A percentile compares a stretch with the other conserved stretches of the same genome.
Evolutionary conservation across 2,888 invertebrate species (phyloP).

Genomic region (Drosophila cognata): DNA sequence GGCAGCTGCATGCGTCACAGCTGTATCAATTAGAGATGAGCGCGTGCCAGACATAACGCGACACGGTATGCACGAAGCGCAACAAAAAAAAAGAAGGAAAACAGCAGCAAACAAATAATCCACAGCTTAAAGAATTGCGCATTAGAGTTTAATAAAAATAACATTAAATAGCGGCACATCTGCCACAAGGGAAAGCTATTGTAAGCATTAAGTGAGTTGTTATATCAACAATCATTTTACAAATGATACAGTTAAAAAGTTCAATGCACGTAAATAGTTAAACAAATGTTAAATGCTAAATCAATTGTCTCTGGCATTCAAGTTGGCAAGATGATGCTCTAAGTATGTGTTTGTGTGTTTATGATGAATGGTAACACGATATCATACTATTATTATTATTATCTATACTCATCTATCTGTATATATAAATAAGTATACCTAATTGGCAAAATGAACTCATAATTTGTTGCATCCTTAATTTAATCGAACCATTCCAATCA

Average conservation of each 20-base stretch:
- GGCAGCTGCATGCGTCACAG: slow-evolving; percentile 25
- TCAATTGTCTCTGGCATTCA: neutral
- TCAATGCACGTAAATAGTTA: neutral
- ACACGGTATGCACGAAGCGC: slow-evolving; percentile 4
- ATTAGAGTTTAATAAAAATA: neutral
- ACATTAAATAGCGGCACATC: neutral
- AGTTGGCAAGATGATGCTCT: neutral
- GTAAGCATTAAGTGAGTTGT: slow-evolving; percentile 6
- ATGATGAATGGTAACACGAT: neutral
- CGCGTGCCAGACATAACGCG: slow-evolving; percentile 4
- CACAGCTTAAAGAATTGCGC: neutral
- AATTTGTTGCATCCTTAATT: neutral
- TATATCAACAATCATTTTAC: neutral
- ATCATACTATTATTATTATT: neutral
- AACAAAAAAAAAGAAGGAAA: neutral
- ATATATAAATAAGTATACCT: neutral
- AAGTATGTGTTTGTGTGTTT: neutral
- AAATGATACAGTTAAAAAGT: neutral
- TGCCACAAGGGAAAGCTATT: neutral
- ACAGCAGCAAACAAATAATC: slow-evolving; percentile 1
- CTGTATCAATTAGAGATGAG: slow-evolving; percentile 16
- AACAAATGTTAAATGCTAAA: neutral
- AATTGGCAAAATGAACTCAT: neutral
- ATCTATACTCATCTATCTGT: neutral
- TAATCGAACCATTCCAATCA: neutral